Evolutionary conservation across 2,113 vertebrate genomes (phyloP), one percentile per base, ranked within the genome.

Genomic region (Zosterops pallidus): DNA sequence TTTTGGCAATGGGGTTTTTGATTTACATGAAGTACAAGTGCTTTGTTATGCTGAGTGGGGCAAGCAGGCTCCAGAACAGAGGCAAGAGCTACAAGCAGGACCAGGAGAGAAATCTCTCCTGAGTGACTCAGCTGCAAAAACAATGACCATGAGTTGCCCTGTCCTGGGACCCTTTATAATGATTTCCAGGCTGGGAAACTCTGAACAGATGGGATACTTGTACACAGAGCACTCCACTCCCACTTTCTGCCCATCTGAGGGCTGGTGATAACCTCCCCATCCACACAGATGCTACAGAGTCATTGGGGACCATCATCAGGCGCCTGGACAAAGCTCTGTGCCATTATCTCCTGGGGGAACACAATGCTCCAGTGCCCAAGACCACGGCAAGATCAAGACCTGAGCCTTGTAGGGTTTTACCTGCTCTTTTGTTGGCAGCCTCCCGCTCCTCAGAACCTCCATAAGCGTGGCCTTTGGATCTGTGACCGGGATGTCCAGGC

Each of bases 361-460:
- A 47, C 44, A 25, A 56, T 4, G 8, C 26, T n/a, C 22, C 41
- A 28, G 41, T 35, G 18, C 19, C 75, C 64, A 67, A 29, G 31
- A 22, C 5, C 29, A 25, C 0, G 0, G 26, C 46, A 60, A 50
- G 19, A 21, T 90, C 92, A 57, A 46, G 25, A 25, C 3, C 15
- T 5, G 37, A 80, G 24, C 25, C 46, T 46, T 13, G 0, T 5
- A 41, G 39, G 15, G 24, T 49, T 60, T 95, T 95, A 99, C 99
- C 98, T 99, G 76, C 3, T 98, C 96, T 19, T 94, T 52, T 0
- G 82, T 18, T n/a, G 35, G 35, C 35, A 35, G 35, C 35, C 35
- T 35, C 35, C 35, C 35, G 8, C 35, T 35, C 35, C 35, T 35
- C 35, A 35, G 35, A 35, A 35, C 35, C 35, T 35, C 35, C 35